Evolutionary conservation across 30 jellyfish, hydroid and myxozoan genomes (phyloP), one percentile per base, ranked within the genome.

Genomic region (Aurelia sp.): DNA sequence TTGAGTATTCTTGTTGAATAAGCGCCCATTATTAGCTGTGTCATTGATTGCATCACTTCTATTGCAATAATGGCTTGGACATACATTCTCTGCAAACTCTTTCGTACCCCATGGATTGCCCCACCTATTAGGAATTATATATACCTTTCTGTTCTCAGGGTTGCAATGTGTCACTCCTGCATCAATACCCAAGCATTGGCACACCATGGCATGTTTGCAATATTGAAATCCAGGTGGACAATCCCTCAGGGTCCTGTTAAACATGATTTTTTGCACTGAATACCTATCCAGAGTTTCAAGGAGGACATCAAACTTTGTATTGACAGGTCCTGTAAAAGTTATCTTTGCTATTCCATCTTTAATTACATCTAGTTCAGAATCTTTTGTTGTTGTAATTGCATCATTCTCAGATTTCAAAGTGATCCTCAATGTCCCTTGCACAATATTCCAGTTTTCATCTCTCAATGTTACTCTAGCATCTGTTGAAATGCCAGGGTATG

Each of bases 31-130:
- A 15, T 66, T 89, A 66, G 21, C 55, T 44, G 55, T 44, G 55
- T 44, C 55, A 7, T 44, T 44, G 55, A 44, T 88, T 4, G 30
- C 33, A 40, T 35, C 15, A 70, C 97, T 80, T 63, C 31, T 17
- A 15, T 40, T 53, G 76, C 98, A 92, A 67, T 87, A 92, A 30
- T 80, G 85, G 47, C 21, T 41, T 2, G 98, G 98, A 71, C 98
- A 92, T 4, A 64, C 53, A 9, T 62, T 60, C 30, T 72, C 61
- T 66, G 73, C 76, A 40, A 92, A 74, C 20, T 63, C 81, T 22
- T 38, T 55, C 4, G 59, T 67, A 21, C 68, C 41, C 30, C 11
- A 10, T 4, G 58, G 41, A 52, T 79, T 63, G 30, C 86, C 90
- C 88, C 86, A 81, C 27, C 92, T 78, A 17, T 82, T 61, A 10